phyloP scores from a whole-genome alignment of 2,797 vertebrate species.

The Amblyopsis hoosieri region DNA sequence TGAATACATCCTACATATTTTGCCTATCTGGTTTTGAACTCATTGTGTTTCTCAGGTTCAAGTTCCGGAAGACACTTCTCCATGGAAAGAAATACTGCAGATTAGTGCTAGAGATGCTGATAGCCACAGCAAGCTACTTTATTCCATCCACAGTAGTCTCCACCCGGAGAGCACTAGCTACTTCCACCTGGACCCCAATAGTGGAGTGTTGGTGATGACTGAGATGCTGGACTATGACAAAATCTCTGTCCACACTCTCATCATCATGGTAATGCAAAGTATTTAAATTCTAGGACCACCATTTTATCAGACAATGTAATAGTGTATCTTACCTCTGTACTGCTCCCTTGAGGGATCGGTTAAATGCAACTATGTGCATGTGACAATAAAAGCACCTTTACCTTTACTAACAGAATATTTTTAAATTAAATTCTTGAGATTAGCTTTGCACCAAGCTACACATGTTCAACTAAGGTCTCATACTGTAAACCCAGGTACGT shows the following conservation, averaged over 20 bases:
- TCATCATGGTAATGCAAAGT: slow-evolving; percentile 85
- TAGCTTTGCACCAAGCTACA: neutral
- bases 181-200: slow-evolving; percentile 93
- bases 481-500: slow-evolving; percentile 80
- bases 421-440: no score
- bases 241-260: slow-evolving; percentile 83
- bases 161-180: slow-evolving; percentile 82
- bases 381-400: no score
- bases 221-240: slow-evolving; percentile 84
- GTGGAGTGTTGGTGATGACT: slow-evolving; percentile 82
- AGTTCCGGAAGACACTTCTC: slow-evolving; percentile 88
- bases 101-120: slow-evolving; percentile 88
- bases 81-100: slow-evolving; percentile 86
- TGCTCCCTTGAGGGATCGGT: no score
- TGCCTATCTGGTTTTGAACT: neutral
- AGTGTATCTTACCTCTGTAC: no score
- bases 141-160: slow-evolving; percentile 87
- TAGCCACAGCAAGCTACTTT: slow-evolving; percentile 86
- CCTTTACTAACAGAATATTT: no score
- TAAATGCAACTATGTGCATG: no score
- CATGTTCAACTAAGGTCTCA: neutral
- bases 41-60: slow-evolving; percentile 49
- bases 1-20: no score
- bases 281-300: no score
- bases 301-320: no score